Conservation (phyloP, 2,797 vertebrate species). For the Neostethus bicornis region DNA sequence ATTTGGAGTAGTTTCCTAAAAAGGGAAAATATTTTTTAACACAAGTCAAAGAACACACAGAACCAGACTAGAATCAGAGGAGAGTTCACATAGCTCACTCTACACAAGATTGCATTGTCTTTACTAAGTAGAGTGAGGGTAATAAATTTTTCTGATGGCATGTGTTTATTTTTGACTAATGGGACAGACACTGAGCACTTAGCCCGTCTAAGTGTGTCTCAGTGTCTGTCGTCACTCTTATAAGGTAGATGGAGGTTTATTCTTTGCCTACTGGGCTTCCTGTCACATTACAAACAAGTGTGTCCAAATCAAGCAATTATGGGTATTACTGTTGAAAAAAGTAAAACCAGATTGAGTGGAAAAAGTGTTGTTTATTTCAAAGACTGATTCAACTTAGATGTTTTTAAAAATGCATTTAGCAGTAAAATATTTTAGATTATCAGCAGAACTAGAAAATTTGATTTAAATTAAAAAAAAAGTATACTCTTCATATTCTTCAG, state of each 20-base stretch:
- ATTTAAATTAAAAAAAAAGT: too few species aligned
- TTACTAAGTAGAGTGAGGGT: constrained; percentile 41
- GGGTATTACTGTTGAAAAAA: constrained; percentile 12
- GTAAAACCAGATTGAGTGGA: too few species aligned
- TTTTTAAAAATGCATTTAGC: too few species aligned
- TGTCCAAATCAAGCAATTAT: constrained; percentile 14
- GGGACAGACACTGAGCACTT: constrained; percentile 58
- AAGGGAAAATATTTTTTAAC: background rate
- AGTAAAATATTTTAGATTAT: too few species aligned
- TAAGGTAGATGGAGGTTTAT: constrained; percentile 44
- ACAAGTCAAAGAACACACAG: background rate
- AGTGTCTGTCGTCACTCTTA: constrained; percentile 53
- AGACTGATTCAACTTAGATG: too few species aligned
- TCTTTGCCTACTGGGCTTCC: constrained; percentile 44
- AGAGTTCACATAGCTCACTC: constrained; percentile 55
- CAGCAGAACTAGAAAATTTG: too few species aligned
- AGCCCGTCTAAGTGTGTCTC: constrained; percentile 37
- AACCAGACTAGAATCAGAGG: constrained; percentile 48
- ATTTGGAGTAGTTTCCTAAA: background rate
- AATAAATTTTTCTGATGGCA: constrained; percentile 71
- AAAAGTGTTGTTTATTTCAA: too few species aligned
- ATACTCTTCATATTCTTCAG: too few species aligned
- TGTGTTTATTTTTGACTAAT: constrained; percentile 71
- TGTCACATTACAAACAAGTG: constrained; percentile 21
- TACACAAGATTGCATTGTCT: constrained; percentile 58